Percentiles rank a stretch among this genome's conserved stretches.
Conservation (phyloP, 2,113 vertebrate genomes). For the Rostratula benghalensis region DNA sequence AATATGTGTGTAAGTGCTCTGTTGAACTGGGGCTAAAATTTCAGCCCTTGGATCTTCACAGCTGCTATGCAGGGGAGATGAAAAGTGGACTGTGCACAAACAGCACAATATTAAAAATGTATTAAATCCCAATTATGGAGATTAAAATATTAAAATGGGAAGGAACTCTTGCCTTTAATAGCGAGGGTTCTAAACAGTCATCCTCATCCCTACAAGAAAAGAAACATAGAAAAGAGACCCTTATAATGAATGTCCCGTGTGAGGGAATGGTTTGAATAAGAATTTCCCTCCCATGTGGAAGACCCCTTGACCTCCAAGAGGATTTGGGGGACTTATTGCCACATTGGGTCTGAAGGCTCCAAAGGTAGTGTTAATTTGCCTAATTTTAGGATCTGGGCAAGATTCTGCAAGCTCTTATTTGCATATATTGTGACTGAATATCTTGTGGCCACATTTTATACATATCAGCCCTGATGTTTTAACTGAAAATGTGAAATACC, state of each 20-base stretch:
- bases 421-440: not conserved
- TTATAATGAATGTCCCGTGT: not conserved
- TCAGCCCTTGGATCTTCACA: not conserved
- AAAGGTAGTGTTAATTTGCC: not conserved
- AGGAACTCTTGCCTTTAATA: not conserved
- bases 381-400: not conserved
- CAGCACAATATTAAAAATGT: not conserved
- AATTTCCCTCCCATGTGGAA: not conserved
- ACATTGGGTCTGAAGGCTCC: not conserved
- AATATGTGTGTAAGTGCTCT: not conserved
- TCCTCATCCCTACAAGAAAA: not conserved
- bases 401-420: not conserved
- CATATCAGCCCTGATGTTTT: not conserved
- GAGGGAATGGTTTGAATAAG: constrained; percentile 18
- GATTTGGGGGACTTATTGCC: not conserved
- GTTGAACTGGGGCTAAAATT: not conserved
- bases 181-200: not conserved
- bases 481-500: not conserved
- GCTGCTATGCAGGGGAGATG: not conserved
- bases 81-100: not conserved
- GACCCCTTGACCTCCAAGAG: not conserved
- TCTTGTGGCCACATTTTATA: not conserved
- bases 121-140: not conserved
- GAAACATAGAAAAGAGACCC: not conserved
- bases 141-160: not conserved